Base-by-base conservation (phyloP, 2,888 invertebrate genomes). In the Dorcus parallelipipedus region DNA sequence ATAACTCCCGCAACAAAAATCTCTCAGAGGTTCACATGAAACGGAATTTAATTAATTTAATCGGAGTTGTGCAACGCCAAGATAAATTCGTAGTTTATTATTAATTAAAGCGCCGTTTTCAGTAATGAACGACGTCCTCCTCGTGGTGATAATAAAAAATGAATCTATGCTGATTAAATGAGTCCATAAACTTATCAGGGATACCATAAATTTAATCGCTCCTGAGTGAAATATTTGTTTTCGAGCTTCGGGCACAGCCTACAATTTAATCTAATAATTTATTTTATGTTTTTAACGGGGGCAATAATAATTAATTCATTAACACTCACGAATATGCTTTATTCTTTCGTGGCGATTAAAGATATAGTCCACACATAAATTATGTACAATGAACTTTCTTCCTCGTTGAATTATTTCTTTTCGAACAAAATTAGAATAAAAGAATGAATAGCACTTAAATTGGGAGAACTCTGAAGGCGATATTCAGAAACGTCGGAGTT, bases 191-290 rank as follows among this genome's bases (percentile, higher is more conserved):
- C 56, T 50, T 51, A 56, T 56, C 56, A 52, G 52, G 49, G 48
- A 47, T 42, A 48, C 55, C 55, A 59, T 59, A 59, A 59, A 59
- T 59, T 59, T 59, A 59, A 55, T 59, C 59, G 52, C 52, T 53
- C 38, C 42, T 47, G 45, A 56, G 52, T 54, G 59, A 48, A 59
- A 51, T 39, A 52, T 51, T 55, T 54, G 55, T 49, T 56, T 33
- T 33, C 26, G 26, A 33, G 26, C 26, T 33, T 33, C 6, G 1
- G 26, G 1, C 6, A 7, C 6, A 4, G 26, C 26, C 26, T 33
- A 33, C 26, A 33, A 7, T 33, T 33, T 33, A 33, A 33, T 33
- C 26, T 3, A 33, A 33, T 33, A 33, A 33, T 33, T 33, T 33
- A 33, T 33, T 33, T 33, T 33, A 33, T 33, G 26, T 33, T 33